These are phyloP conservation scores for Cololabis saira DNA, from an alignment of 2,113 vertebrate genomes.

Conservation along the genomic window DNA sequence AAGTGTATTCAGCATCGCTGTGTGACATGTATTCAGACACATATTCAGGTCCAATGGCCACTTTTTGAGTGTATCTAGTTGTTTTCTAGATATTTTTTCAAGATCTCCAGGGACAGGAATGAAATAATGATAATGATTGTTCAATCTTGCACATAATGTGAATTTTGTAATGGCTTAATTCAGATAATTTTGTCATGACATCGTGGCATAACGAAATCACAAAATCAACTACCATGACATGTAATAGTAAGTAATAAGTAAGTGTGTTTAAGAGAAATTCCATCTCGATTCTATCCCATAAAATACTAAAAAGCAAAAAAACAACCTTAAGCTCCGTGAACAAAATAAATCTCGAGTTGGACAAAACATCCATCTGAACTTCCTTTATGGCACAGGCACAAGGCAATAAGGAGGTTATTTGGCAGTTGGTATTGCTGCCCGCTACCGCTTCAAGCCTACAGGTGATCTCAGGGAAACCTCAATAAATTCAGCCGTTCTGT, in stretches of 20 bases:
- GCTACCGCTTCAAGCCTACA: conserved; percentile 63
- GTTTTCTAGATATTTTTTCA: too few relatives aligned
- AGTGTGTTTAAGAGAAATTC: conserved; percentile 36
- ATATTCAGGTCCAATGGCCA: too few relatives aligned
- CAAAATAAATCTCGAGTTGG: conserved; percentile 68
- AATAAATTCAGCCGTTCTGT: conserved; percentile 71
- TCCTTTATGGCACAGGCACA: conserved; percentile 60
- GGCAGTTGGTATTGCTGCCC: conserved; percentile 68
- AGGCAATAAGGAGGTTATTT: conserved; percentile 76
- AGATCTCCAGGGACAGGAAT: too few relatives aligned
- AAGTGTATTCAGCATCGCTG: too few relatives aligned
- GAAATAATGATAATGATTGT: too few relatives aligned
- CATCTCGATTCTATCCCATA: conserved; percentile 33
- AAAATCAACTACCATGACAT: conserved; percentile 1
- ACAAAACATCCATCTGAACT: conserved; percentile 71
- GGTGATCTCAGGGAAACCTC: conserved; percentile 66
- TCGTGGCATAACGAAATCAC: background rate
- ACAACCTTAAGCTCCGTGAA: conserved; percentile 61
- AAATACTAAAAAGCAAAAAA: conserved; percentile 48
- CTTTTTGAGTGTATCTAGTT: too few relatives aligned
- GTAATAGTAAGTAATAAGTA: conserved; percentile 13
- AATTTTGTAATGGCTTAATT: background rate
- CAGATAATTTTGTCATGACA: background rate
- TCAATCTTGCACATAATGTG: background rate
- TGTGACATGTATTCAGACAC: too few relatives aligned